Evolutionary conservation across 2,797 vertebrate species (phyloP), one percentile per base, ranked within the genome.

Genomic region (Salarias fasciatus): DNA sequence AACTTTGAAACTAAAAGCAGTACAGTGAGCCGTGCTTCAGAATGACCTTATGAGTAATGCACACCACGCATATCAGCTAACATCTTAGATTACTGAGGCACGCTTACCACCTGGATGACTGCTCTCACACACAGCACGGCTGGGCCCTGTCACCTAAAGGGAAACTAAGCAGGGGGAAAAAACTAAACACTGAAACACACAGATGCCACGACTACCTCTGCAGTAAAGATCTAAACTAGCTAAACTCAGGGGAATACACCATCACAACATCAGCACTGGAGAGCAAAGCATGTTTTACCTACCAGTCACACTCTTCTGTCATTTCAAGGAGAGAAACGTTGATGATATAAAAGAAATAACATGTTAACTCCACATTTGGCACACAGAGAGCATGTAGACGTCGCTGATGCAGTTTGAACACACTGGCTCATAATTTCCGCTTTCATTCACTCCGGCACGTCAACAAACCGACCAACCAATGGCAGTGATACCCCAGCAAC

Each of bases 41-140:
- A 86, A 84, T 74, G 38, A 72, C 46, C 36, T 5, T 77, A 82
- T 53, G 84, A 82, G 79, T 85, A 78, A 87, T 72, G 62, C 62
- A 85, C 58, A 89, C 77, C 78, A 57, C 64, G 63, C 78, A 65
- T 83, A 92, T 92, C 85, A 67, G 57, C 61, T 90, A 65, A 83
- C 91, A 51, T 91, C 87, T 93, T 86, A 72, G 44, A 84, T 91
- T 92, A 89, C 91, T 41, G 48, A 62, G 54, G 66, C 63, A 76
- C 63, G 80, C 80, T 85, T 53, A 71, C 84, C 90, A 93, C 75
- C 91, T 93, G 91, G 86, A 77, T 79, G 68, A 63, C 50, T 8
- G 29, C 40, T 67, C 67, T 37, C n/a, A 54, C 40, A 58, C 24
- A 53, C 14, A 15, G 53, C 64, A 75, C 72, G 70, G 65, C 65